These are phyloP conservation scores for Corythornis vintsioides DNA, from an alignment of 2,113 vertebrate species.

Conservation along the genomic window DNA sequence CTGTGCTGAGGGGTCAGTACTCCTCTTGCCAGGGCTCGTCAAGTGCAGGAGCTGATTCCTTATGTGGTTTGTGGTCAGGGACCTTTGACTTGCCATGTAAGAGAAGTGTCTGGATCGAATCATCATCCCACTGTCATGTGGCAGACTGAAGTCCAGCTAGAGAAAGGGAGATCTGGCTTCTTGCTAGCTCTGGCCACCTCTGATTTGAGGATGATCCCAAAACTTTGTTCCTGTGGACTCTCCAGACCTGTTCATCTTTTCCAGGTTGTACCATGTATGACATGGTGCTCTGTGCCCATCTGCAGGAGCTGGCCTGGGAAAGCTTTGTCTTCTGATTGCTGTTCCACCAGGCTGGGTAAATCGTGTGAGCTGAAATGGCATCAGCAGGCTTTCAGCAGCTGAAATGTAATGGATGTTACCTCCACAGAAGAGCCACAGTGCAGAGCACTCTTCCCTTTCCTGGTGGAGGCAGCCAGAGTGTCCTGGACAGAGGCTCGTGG, in stretches of 20 bases:
- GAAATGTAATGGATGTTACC: background rate
- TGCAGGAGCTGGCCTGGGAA: background rate
- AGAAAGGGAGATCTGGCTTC: background rate
- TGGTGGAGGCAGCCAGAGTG: background rate
- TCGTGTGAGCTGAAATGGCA: background rate
- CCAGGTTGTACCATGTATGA: background rate
- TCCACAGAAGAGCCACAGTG: background rate
- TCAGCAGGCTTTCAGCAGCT: background rate
- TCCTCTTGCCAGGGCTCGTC: background rate
- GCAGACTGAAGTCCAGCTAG: background rate
- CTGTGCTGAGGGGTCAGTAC: background rate
- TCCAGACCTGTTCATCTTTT: background rate
- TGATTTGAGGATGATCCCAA: background rate
- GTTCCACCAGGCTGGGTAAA: background rate
- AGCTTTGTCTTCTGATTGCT: background rate
- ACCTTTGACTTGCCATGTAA: background rate
- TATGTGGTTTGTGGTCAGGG: background rate
- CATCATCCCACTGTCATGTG: background rate
- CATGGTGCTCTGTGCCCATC: background rate
- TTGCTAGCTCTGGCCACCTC: background rate
- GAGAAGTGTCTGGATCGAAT: background rate
- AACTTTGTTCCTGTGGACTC: background rate
- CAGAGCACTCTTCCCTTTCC: background rate
- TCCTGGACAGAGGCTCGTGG: background rate
- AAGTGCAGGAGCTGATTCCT: background rate